Evolutionary conservation across 1,140 invertebrate genomes (phyloP), one percentile per base, ranked within the genome.

Genomic region (Hycleus phaleratus): DNA sequence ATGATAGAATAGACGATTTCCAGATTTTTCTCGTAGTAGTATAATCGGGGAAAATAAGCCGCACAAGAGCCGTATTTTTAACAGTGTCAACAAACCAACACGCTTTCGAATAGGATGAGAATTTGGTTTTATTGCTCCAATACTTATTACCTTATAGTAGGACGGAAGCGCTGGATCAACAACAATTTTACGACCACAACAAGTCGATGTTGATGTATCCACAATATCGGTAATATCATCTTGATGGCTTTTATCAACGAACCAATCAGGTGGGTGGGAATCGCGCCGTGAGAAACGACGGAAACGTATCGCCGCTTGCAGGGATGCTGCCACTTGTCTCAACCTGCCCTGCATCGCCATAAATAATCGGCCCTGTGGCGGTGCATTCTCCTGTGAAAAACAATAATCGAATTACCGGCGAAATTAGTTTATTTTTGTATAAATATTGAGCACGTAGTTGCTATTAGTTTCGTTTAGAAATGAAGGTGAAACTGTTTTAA

Each of bases 101-200:
- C 18, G 18, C 1, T 18, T 18, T 18, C 18, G 18, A 18, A 18
- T 18, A 18, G 18, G 12, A 12, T 12, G 12, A 12, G 12, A 12
- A 12, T 12, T 12, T 12, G 12, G 18, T 18, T 18, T 18, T 18
- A 18, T 18, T 18, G 18, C 18, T 18, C 18, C 18, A 18, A 18
- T 1, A 42, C 4, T n/a, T 42, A 7, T 10, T 42, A 82, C 81
- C 73, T 79, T 74, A 64, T 86, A 86, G 73, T 85, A 83, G 24
- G 75, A 75, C 26, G 79, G 78, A 40, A 80, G 70, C 0, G 84
- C 80, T 18, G 83, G 79, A 71, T 86, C 82, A 49, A 86, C 79
- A 2, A 81, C 82, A 38, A 85, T 73, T 26, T 78, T 69, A 53
- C 79, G 78, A 63, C 81, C 81, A 24, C 82, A 73, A 24, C 77